phyloP scores from a whole-genome alignment of 2,797 vertebrate genomes.

The Ctenopoma multispine region DNA sequence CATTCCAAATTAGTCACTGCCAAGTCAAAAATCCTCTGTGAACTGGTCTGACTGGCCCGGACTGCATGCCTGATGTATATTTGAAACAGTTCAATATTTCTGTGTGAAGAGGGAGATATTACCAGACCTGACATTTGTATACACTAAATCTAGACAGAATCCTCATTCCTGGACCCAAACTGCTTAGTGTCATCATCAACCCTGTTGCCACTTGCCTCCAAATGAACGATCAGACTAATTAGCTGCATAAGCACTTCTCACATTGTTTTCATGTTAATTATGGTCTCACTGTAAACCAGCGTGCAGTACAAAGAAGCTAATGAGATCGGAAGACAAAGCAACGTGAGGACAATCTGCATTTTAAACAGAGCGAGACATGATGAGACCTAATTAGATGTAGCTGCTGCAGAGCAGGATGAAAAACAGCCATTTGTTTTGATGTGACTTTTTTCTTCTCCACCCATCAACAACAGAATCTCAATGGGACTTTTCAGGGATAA shows the following conservation, averaged over 20 bases:
- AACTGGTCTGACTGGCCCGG: not conserved
- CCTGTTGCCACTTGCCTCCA: slow-evolving; percentile 23
- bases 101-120: not conserved
- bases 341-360: slow-evolving; percentile 50
- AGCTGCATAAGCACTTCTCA: slow-evolving; percentile 52
- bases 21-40: slow-evolving; percentile 58
- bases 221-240: slow-evolving; percentile 48
- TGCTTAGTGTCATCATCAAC: slow-evolving; percentile 33
- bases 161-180: slow-evolving; percentile 9
- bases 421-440: slow-evolving; percentile 65
- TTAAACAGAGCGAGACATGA: slow-evolving; percentile 62
- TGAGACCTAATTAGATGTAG: slow-evolving; percentile 66
- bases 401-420: slow-evolving; percentile 47
- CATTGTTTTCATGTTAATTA: slow-evolving; percentile 51
- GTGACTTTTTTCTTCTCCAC: slow-evolving; percentile 12
- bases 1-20: slow-evolving; percentile 68
- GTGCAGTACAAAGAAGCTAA: slow-evolving; percentile 44
- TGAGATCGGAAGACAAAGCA: slow-evolving; percentile 61
- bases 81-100: slow-evolving; percentile 13
- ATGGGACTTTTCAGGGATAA: slow-evolving; percentile 51
- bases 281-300: slow-evolving; percentile 25
- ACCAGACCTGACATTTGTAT: not conserved
- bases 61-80: slow-evolving; percentile 12
- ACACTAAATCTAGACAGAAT: slow-evolving; percentile 9
- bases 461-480: slow-evolving; percentile 56